Base-by-base conservation (phyloP, 2,797 vertebrate species). In the Iguana delicatissima region DNA sequence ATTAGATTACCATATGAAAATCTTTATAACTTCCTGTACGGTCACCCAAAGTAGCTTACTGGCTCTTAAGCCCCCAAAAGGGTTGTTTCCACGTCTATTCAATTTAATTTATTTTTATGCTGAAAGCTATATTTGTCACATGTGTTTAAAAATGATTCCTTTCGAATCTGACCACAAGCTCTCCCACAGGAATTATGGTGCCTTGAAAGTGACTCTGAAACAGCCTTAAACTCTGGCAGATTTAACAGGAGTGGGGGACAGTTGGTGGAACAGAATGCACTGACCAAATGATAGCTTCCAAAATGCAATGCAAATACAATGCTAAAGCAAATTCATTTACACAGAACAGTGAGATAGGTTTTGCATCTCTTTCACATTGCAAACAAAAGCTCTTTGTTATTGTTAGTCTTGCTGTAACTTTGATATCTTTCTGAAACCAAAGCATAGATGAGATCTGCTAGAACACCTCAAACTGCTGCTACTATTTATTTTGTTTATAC, bases 101-200 rank as follows among this genome's bases (percentile, higher is more conserved):
- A 84, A 81, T 84, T 89, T 91, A 96, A 96, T 96, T 96, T 95
- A 96, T 96, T 96, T 69, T 69, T 95, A 93, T 92, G 80, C 32
- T 86, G 89, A 94, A 95, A 90, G 93, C 94, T 96, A 94, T 93
- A 94, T 93, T 92, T 96, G 93, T 95, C 95, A 95, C 94, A 95
- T 93, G 93, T 95, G 92, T 95, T 96, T 96, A 42, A 94, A 96
- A 94, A 96, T 89, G 89, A 92, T 95, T 93, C 93, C 3, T 0
- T 86, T 93, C 91, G 89, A 93, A 96, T 93, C 32, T 94, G 96
- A 96, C 95, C 93, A 46, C 91, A 89, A 93, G 91, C 85, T 83
- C 93, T 96, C 94, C 94, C 93, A 76, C 83, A 94, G 89, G 95
- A 84, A 86, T 94, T 85, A 90, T 91, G 95, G 92, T 90, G 93